Evolutionary conservation across 2,888 invertebrate genomes (phyloP).

Genomic region (Noctua comes): DNA sequence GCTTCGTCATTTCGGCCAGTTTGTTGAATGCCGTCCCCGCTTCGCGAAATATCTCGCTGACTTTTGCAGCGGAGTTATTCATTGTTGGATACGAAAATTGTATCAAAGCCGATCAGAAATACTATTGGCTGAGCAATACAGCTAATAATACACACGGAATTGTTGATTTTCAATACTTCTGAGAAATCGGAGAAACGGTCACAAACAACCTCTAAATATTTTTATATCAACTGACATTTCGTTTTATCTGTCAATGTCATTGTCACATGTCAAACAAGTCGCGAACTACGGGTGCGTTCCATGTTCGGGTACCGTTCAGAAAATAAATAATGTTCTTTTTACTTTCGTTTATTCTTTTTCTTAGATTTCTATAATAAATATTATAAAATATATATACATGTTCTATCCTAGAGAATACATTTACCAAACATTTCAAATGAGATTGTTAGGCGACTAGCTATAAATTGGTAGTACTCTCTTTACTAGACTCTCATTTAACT

Average conservation of each 20-base stretch:
- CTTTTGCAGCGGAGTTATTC: conserved; percentile 88
- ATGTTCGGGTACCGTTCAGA: conserved; percentile 4
- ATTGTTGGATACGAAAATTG: conserved; percentile 14
- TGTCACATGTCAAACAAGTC: conserved; percentile 30
- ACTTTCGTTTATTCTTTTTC: neutral
- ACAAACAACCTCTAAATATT: conserved; percentile 38
- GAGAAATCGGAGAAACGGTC: neutral
- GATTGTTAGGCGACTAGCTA: neutral
- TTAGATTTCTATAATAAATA: neutral
- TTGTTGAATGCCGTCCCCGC: conserved; percentile 98
- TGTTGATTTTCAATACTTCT: conserved; percentile 4
- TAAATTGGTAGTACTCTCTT: neutral
- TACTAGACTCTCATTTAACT: neutral
- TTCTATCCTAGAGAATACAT: neutral
- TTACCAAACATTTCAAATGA: neutral
- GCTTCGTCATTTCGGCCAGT: conserved; percentile 97
- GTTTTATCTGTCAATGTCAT: conserved; percentile 48
- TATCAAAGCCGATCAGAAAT: neutral
- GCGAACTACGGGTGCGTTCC: conserved; percentile 32
- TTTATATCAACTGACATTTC: conserved; percentile 38
- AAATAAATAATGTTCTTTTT: neutral
- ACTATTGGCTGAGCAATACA: neutral
- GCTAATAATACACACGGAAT: neutral
- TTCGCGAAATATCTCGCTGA: conserved; percentile 98
- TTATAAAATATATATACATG: neutral